Conservation (phyloP, 2,797 vertebrate genomes). For the Columba guinea region DNA sequence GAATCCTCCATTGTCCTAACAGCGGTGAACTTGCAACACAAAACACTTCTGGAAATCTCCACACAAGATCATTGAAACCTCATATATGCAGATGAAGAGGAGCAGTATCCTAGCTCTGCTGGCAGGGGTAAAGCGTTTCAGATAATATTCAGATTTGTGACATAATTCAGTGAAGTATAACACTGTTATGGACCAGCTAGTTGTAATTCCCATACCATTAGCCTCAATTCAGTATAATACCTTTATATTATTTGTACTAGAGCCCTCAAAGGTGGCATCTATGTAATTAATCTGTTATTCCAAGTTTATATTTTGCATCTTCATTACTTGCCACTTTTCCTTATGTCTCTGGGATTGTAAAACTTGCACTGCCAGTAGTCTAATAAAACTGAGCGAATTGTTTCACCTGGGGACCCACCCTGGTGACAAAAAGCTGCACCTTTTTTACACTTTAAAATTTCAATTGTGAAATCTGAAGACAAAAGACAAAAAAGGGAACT, state of each 20-base stretch:
- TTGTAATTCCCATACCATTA: background rate
- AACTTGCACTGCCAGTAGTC: background rate
- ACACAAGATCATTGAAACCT: background rate
- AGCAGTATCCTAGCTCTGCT: slow-evolving; percentile 5
- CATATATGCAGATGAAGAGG: slow-evolving; percentile 24
- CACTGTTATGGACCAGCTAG: background rate
- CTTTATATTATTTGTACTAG: background rate
- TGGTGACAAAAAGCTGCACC: background rate
- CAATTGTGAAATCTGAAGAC: background rate
- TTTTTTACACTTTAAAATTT: background rate
- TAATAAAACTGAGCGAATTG: background rate
- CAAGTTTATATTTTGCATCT: background rate
- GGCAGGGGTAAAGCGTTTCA: slow-evolving; percentile 39
- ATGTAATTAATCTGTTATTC: background rate
- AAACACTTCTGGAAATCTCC: background rate
- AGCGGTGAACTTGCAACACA: background rate
- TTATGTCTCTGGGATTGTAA: background rate
- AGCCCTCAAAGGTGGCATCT: background rate
- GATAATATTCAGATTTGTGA: background rate
- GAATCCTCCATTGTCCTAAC: slow-evolving; percentile 19
- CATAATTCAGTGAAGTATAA: background rate
- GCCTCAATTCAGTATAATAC: background rate
- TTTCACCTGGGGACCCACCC: background rate
- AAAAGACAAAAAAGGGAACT: background rate
- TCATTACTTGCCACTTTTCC: background rate